These are phyloP conservation scores for Boloria selene DNA, from an alignment of 2,888 invertebrate genomes.

Conservation along the genomic window DNA sequence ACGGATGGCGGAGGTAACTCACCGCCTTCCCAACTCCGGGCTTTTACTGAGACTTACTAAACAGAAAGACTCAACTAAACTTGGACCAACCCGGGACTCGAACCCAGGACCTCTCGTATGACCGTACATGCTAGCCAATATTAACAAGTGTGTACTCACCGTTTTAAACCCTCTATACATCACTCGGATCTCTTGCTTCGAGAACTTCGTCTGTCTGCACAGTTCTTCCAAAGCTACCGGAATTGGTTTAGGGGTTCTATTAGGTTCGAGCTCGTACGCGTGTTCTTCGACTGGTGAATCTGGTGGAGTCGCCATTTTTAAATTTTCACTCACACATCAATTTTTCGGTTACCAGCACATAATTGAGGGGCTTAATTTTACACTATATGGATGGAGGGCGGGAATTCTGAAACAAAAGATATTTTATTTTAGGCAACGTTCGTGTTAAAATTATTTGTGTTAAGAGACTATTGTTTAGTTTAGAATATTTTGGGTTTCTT, in stretches of 20 bases:
- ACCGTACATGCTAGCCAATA: too few species aligned
- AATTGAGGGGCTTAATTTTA: conserved; percentile 1
- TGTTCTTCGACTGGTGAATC: conserved; percentile 94
- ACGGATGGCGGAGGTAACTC: too few species aligned
- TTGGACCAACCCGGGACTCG: too few species aligned
- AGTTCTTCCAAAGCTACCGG: conserved; percentile 95
- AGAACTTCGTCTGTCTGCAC: conserved; percentile 96
- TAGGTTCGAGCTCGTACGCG: conserved; percentile 92
- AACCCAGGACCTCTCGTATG: too few species aligned
- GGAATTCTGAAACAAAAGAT: conserved; percentile 58
- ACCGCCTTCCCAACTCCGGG: too few species aligned
- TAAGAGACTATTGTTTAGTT: too few species aligned
- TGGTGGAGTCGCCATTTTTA: conserved; percentile 90
- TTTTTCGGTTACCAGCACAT: conserved; percentile 17
- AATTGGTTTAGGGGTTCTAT: conserved; percentile 89
- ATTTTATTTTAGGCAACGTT: too few species aligned
- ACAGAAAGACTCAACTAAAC: too few species aligned
- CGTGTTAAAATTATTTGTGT: too few species aligned
- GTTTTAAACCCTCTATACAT: conserved; percentile 99
- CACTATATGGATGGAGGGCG: conserved; percentile 51
- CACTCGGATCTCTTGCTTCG: conserved; percentile 96
- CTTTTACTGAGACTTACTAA: too few species aligned
- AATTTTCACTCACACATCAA: conserved; percentile 37
- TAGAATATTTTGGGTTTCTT: too few species aligned
- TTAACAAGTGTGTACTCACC: conserved; percentile 79